Conservation (phyloP, 2,113 vertebrate genomes). For the Bothrops jararaca region DNA sequence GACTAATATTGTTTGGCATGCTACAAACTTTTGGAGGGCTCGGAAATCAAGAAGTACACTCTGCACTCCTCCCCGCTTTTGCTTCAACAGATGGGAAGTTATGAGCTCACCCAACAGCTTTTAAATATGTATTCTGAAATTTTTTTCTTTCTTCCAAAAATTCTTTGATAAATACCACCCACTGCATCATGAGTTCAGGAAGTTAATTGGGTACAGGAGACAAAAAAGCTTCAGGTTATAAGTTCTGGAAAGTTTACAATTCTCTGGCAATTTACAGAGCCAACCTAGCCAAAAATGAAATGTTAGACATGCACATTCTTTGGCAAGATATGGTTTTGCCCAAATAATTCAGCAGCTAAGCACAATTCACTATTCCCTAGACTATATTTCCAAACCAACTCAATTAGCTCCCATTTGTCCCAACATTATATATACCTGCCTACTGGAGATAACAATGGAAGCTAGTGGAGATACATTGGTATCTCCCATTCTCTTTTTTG, state of each 20-base stretch:
- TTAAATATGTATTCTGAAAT: slow-evolving; percentile 28
- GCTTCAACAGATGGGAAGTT: slow-evolving; percentile 48
- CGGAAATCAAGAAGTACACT: slow-evolving; percentile 45
- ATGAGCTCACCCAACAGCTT: slow-evolving; percentile 29
- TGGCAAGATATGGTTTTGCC: background rate
- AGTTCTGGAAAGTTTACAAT: fast-evolving
- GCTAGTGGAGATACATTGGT: too few species aligned
- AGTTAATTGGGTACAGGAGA: slow-evolving; percentile 29
- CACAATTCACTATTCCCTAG: too few species aligned
- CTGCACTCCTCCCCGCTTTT: slow-evolving; percentile 52
- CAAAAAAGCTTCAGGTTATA: background rate
- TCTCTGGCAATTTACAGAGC: background rate
- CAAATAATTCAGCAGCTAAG: background rate
- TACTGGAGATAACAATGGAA: background rate
- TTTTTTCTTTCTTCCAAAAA: slow-evolving; percentile 23
- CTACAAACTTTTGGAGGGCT: slow-evolving; percentile 35
- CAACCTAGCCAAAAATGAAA: background rate
- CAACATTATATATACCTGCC: background rate
- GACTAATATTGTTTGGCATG: slow-evolving; percentile 58
- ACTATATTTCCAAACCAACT: background rate
- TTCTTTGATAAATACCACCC: slow-evolving; percentile 38
- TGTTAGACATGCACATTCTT: background rate
- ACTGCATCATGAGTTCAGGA: slow-evolving; percentile 6
- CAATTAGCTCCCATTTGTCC: background rate
- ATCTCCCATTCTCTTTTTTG: background rate